These are phyloP conservation scores for Hephaestus fuliginosus DNA, from an alignment of 2,797 vertebrate genomes.

Conservation along the genomic window DNA sequence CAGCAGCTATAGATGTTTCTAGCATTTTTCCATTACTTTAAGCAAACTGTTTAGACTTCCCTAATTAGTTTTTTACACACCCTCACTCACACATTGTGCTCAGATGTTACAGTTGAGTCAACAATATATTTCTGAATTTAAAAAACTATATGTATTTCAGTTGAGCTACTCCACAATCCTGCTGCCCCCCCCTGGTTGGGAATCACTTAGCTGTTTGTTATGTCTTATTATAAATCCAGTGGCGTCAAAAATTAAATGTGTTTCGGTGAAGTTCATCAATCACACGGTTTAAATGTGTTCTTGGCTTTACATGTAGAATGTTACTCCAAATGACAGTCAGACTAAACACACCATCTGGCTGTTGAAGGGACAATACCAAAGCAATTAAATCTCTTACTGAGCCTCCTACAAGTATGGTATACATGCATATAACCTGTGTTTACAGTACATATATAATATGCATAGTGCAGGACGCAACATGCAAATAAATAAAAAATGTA, in stretches of 20 bases:
- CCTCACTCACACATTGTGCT: not conserved
- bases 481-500: conserved; percentile 11
- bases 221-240: not conserved
- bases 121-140: too few species aligned
- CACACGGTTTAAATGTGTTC: conserved; percentile 10
- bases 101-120: not conserved
- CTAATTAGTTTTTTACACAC: not conserved
- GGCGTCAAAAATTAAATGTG: too few species aligned
- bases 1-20: not conserved
- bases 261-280: not conserved
- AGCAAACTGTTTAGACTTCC: not conserved
- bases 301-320: conserved; percentile 22
- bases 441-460: not conserved
- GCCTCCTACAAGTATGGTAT: not conserved
- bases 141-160: too few species aligned
- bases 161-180: too few species aligned
- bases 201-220: not conserved
- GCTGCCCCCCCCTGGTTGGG: too few species aligned
- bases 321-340: conserved; percentile 30
- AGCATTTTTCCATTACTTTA: not conserved
- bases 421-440: not conserved
- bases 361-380: conserved; percentile 32
- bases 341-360: conserved; percentile 30
- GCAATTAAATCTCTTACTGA: conserved; percentile 43
- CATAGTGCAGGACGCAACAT: conserved; percentile 10